Base-by-base conservation (phyloP, 92 coral and sea anemone species). In the Micromussa lordhowensis region DNA sequence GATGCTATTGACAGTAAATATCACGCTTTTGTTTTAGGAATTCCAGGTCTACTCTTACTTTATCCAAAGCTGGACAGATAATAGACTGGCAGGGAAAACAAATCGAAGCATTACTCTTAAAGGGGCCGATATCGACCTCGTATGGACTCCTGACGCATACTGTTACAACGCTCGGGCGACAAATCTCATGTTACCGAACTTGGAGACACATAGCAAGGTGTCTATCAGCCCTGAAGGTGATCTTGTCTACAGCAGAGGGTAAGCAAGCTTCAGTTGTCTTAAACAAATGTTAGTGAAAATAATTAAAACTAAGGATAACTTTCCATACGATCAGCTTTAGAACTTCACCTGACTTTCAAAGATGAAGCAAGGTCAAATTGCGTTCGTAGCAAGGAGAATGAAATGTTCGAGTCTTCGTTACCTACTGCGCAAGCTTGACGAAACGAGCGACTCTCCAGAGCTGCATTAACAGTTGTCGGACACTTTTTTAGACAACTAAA, bases 121-220 rank as follows among this genome's bases (percentile, higher is more conserved):
- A 51, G 98, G 96, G 28, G 81, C 84, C 1, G 96, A 93, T 64
- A 93, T 95, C 61, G 81, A 64, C 30, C 54, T 71, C 26, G 30
- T 95, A 3, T 95, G 98, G 98, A 91, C 86, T 32, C 98, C 98
- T 9, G 98, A 95, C 49, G 90, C 98, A 3, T 95, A 82, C 80
- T 95, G 98, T 48, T 90, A 91, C 59, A 95, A 95, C 58, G 98
- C 98, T 8, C 86, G 96, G 19, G 81, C 89, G 49, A 86, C 96
- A 24, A 92, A 88, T 34, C 83, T 95, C 7, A 95, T 88, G 87
- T 78, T 92, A 48, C 85, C 96, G 1, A 89, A 90, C 48, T 74
- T 81, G 13, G 95, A 95, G 14, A 80, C 90, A 15, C 92, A 95
- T 82, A 93, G 96, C 82, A 91, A 86, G 86, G 81, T 93, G 29